A percentile compares a stretch with the other conserved stretches of the same genome.
These are phyloP conservation scores for Aspidiotus destructor DNA, from an alignment of 2,888 invertebrate species.

Conservation along the genomic window DNA sequence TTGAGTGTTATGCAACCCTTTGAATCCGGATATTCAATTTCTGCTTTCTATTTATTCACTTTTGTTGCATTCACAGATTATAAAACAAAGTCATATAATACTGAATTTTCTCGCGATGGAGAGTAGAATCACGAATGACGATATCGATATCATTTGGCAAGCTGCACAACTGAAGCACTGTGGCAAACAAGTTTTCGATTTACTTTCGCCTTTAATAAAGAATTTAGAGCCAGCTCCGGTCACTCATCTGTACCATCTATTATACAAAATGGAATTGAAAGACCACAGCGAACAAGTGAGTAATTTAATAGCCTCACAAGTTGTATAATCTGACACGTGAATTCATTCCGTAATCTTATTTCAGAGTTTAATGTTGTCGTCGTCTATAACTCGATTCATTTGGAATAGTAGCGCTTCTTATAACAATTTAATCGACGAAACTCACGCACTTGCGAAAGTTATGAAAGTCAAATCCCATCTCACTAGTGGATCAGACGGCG, in stretches of 20 bases:
- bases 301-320: neutral
- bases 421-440: slow-evolving; percentile 26
- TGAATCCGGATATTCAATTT: slow-evolving; percentile 26
- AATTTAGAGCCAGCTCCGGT: slow-evolving; percentile 81
- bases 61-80: slow-evolving; percentile 50
- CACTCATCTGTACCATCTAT: slow-evolving; percentile 71
- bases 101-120: slow-evolving; percentile 87
- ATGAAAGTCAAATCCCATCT: slow-evolving; percentile 24
- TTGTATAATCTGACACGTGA: neutral
- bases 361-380: slow-evolving; percentile 78
- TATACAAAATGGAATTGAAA: slow-evolving; percentile 79
- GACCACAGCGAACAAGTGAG: slow-evolving; percentile 82
- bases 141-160: slow-evolving; percentile 88
- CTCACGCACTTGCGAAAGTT: slow-evolving; percentile 22
- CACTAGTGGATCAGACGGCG: slow-evolving; percentile 16
- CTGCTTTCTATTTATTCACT: neutral
- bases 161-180: slow-evolving; percentile 92
- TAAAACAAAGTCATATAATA: slow-evolving; percentile 89
- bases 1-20: neutral
- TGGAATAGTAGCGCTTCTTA: slow-evolving; percentile 62
- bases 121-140: slow-evolving; percentile 77
- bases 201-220: slow-evolving; percentile 79
- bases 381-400: slow-evolving; percentile 79
- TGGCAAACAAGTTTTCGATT: slow-evolving; percentile 75
- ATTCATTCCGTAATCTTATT: slow-evolving; percentile 35